Conservation (phyloP, 2,888 invertebrate genomes). For the Cantharis rufa region DNA sequence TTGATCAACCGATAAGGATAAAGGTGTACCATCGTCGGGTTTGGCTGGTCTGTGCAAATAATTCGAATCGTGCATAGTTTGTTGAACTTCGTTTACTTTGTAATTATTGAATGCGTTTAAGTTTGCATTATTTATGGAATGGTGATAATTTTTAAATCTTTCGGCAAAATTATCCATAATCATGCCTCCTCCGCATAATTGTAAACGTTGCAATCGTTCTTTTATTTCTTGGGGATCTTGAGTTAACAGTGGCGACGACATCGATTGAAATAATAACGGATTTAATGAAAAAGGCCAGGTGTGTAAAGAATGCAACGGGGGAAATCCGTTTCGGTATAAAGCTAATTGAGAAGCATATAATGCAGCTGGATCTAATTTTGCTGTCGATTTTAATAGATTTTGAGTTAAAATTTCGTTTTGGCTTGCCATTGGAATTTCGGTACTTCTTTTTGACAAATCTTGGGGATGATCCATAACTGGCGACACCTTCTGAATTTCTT, state of each 20-base stretch:
- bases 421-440: conserved; percentile 46
- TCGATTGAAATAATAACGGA: conserved; percentile 67
- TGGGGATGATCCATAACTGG: conserved; percentile 49
- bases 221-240: conserved; percentile 70
- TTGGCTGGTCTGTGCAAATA: conserved; percentile 37
- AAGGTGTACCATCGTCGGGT: conserved; percentile 60
- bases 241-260: conserved; percentile 57
- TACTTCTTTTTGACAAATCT: conserved; percentile 55
- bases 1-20: conserved; percentile 51
- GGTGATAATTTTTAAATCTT: conserved; percentile 42
- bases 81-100: conserved; percentile 38
- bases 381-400: conserved; percentile 67
- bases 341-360: conserved; percentile 66
- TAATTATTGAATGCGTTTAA: conserved; percentile 37
- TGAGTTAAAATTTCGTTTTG: conserved; percentile 63
- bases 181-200: conserved; percentile 72
- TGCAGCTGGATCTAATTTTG: conserved; percentile 65
- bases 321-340: conserved; percentile 61
- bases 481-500: conserved; percentile 34
- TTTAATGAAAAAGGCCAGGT: conserved; percentile 62
- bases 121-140: conserved; percentile 13
- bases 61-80: conserved; percentile 31
- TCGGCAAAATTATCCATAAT: conserved; percentile 55
- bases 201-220: conserved; percentile 68
- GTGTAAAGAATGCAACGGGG: conserved; percentile 44